These are phyloP conservation scores for Zoanthus sansibaricus DNA, from an alignment of 92 coral and sea anemone species.

Conservation along the genomic window DNA sequence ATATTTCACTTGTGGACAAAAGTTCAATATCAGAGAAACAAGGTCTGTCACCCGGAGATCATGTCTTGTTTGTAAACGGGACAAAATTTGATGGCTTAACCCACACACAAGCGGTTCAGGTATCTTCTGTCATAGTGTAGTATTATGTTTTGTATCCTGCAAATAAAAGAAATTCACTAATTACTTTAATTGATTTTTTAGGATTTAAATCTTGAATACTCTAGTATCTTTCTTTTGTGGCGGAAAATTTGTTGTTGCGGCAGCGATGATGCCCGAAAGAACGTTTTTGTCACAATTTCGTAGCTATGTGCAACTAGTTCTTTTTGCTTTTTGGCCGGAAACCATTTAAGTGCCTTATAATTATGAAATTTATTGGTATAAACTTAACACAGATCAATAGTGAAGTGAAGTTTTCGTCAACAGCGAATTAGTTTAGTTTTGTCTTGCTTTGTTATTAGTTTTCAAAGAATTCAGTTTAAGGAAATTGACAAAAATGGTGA, in stretches of 20 bases:
- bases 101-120: slow-evolving; percentile 95
- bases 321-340: neutral
- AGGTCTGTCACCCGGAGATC: slow-evolving; percentile 94
- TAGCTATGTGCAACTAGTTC: no score
- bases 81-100: slow-evolving; percentile 81
- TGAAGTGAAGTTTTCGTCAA: neutral
- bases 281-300: neutral
- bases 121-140: slow-evolving; percentile 34
- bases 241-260: neutral
- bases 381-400: neutral
- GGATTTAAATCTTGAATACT: neutral
- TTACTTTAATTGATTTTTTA: neutral
- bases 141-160: neutral
- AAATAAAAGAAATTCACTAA: neutral
- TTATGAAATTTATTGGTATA: neutral
- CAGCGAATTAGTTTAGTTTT: neutral
- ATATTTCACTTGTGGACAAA: slow-evolving; percentile 90
- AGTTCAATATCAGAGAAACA: slow-evolving; percentile 81
- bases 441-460: slow-evolving; percentile 30
- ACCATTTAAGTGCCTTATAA: slow-evolving; percentile 19
- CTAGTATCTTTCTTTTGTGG: neutral
- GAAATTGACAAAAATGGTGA: neutral
- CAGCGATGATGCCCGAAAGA: neutral
- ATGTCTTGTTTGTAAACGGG: slow-evolving; percentile 82
- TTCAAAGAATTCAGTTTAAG: neutral